Conservation (phyloP, 2,888 invertebrate genomes). For the Hedya salicella region DNA sequence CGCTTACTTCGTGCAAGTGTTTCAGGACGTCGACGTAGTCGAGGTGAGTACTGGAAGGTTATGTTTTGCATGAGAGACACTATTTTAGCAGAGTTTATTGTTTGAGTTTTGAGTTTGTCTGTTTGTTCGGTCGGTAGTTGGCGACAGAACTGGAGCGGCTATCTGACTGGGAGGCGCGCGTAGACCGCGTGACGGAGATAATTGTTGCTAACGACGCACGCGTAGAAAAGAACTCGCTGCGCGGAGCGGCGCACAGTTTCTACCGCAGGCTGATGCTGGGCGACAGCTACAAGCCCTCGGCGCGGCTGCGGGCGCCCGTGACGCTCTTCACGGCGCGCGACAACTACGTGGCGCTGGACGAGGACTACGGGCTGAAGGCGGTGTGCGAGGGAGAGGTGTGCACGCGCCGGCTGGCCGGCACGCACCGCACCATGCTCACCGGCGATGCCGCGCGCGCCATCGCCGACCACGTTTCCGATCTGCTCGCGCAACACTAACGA, state of each 20-base stretch:
- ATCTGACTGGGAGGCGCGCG: constrained; percentile 85
- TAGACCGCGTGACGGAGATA: too few species aligned
- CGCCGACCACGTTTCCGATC: constrained; percentile 77
- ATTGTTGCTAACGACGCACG: too few species aligned
- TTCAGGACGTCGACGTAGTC: constrained; percentile 90
- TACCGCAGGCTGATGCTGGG: too few species aligned
- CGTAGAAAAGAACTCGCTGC: too few species aligned
- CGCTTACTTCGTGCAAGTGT: constrained; percentile 92
- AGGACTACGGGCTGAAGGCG: constrained; percentile 95
- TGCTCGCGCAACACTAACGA: constrained; percentile 50
- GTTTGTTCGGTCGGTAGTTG: constrained; percentile 63
- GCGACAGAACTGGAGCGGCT: constrained; percentile 85
- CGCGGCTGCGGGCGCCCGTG: constrained; percentile 88
- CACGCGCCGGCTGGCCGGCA: constrained; percentile 88
- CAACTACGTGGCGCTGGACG: constrained; percentile 91
- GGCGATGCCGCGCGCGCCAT: constrained; percentile 91
- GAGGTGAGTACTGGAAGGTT: constrained; percentile 57
- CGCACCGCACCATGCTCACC: constrained; percentile 94
- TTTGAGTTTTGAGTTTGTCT: too few species aligned
- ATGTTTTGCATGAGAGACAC: too few species aligned
- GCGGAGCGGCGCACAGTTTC: too few species aligned
- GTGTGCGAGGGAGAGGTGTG: constrained; percentile 87
- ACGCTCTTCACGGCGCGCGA: constrained; percentile 94
- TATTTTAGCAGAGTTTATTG: too few species aligned
- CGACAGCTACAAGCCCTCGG: constrained; percentile 89